Evolutionary conservation across 2,797 vertebrate genomes (phyloP).

Genomic region (Salmo trutta): DNA sequence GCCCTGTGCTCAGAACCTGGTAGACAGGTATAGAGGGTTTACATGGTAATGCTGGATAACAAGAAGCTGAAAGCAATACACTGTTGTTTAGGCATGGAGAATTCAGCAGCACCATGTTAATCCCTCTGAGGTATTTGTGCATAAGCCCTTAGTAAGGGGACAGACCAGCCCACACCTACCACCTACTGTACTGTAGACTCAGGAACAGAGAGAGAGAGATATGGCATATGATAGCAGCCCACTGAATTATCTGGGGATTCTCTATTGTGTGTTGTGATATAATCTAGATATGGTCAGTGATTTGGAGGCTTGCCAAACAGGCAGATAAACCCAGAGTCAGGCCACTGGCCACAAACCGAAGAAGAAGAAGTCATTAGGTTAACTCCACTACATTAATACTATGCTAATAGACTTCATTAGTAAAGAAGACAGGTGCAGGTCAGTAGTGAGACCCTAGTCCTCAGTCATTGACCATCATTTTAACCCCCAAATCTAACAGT

Average conservation of each 20-base stretch:
- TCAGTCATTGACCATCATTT: background rate
- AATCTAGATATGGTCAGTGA: background rate
- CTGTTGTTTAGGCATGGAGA: background rate
- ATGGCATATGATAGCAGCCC: background rate
- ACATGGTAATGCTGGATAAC: background rate
- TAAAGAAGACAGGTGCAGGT: background rate
- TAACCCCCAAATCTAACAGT: background rate
- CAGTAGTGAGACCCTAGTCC: background rate
- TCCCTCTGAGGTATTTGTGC: constrained; percentile 27
- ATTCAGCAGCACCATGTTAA: constrained; percentile 22
- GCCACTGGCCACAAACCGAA: constrained; percentile 41
- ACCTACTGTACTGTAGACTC: background rate
- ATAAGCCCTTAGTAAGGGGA: constrained; percentile 11
- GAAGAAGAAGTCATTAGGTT: background rate
- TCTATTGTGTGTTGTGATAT: background rate
- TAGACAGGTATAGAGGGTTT: background rate
- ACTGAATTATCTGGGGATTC: background rate
- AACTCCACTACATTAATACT: background rate
- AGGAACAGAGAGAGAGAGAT: background rate
- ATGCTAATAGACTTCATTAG: background rate
- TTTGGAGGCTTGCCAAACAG: constrained; percentile 34
- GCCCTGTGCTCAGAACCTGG: background rate
- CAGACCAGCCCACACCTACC: background rate
- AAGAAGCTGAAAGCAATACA: background rate
- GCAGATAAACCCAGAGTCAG: constrained; percentile 30